These are phyloP conservation scores for Pitta sordida DNA, from an alignment of 2,113 vertebrate genomes.

Conservation along the genomic window DNA sequence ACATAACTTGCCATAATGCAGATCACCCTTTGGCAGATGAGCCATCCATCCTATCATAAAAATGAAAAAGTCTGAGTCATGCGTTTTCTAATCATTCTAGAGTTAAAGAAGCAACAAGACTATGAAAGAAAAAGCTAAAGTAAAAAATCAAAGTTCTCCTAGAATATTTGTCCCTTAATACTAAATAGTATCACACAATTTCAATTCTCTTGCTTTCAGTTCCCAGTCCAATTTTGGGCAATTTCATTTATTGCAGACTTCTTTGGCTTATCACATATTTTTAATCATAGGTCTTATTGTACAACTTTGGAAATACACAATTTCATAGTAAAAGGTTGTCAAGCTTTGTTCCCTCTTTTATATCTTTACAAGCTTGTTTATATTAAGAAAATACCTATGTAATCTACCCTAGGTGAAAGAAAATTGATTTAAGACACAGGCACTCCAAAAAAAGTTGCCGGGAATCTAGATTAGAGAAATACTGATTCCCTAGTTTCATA, in stretches of 20 bases:
- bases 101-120: background rate
- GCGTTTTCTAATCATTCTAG: background rate
- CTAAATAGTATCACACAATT: background rate
- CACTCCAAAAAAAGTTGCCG: background rate
- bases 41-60: background rate
- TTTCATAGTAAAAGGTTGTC: background rate
- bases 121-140: background rate
- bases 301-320: background rate
- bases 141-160: background rate
- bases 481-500: background rate
- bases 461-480: background rate
- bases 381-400: background rate
- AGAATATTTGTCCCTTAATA: background rate
- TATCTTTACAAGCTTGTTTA: background rate
- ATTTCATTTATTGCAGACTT: background rate
- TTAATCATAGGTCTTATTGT: background rate
- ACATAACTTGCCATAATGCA: background rate
- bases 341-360: background rate
- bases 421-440: background rate
- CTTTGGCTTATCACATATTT: background rate
- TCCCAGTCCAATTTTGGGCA: background rate
- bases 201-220: background rate
- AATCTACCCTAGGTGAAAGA: background rate
- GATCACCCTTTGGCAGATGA: slow-evolving; percentile 31
- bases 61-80: slow-evolving; percentile 2